phyloP scores from a whole-genome alignment of 2,797 vertebrate species.

The Capromys pilorides region DNA sequence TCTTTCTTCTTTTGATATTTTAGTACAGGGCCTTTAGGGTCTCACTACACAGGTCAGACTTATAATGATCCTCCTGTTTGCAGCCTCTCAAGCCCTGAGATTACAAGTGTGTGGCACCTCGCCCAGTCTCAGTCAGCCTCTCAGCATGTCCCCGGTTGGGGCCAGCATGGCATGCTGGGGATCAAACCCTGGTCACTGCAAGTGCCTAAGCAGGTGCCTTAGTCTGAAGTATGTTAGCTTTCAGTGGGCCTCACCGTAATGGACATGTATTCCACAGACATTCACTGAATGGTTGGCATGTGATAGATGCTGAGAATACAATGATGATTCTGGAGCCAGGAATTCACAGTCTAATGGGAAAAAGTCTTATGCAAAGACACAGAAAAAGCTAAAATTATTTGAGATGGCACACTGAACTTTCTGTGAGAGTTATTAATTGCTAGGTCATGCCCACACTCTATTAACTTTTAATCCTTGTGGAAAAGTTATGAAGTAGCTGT shows the following conservation, averaged over 20 bases:
- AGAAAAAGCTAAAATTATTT: neutral
- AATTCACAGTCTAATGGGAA: neutral
- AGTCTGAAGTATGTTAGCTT: neutral
- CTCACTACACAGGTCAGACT: too few relatives aligned
- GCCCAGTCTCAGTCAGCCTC: too few relatives aligned
- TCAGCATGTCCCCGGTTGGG: too few relatives aligned
- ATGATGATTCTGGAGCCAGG: neutral
- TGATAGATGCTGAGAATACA: neutral
- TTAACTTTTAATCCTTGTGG: slow-evolving; percentile 19
- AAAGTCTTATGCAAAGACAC: neutral
- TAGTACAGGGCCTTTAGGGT: too few relatives aligned
- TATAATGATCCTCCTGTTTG: too few relatives aligned
- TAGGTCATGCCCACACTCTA: neutral
- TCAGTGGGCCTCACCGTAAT: neutral
- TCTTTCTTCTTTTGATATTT: too few relatives aligned
- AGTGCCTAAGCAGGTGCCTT: neutral
- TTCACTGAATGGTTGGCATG: neutral
- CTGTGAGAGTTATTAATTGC: neutral
- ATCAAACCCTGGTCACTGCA: too few relatives aligned
- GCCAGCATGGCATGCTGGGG: too few relatives aligned
- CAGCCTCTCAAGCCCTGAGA: too few relatives aligned
- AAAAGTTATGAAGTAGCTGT: neutral
- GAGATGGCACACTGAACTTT: neutral
- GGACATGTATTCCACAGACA: neutral
- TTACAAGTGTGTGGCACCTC: too few relatives aligned